Conservation (phyloP, 2,888 invertebrate species). For the Tortricodes alternella region DNA sequence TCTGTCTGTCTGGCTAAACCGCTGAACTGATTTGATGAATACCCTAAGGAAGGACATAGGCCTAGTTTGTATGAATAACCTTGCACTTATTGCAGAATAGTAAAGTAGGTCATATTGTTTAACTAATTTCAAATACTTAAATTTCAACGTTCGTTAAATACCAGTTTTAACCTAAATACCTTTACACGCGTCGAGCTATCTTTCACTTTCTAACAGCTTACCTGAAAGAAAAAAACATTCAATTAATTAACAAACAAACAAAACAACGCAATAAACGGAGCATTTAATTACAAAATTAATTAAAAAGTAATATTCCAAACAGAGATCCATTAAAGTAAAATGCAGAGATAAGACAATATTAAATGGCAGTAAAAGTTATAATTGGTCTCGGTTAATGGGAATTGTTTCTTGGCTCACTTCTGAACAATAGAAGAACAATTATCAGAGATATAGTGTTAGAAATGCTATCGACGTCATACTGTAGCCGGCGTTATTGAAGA, state of each 20-base stretch:
- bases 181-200: not conserved
- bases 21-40: no score
- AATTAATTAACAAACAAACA: conserved; percentile 2
- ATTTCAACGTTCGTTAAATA: no score
- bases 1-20: no score
- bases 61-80: no score
- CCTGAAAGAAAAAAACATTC: conserved; percentile 24
- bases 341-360: conserved; percentile 24
- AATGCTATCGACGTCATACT: not conserved
- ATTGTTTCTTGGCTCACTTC: conserved; percentile 19
- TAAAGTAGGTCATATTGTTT: no score
- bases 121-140: no score
- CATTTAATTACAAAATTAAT: conserved; percentile 26
- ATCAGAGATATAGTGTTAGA: conserved; percentile 11
- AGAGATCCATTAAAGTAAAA: conserved; percentile 20
- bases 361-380: conserved; percentile 28
- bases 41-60: no score
- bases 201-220: conserved; percentile 4
- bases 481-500: not conserved
- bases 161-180: not conserved
- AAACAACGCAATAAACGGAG: not conserved
- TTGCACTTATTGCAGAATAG: no score
- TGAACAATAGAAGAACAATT: conserved; percentile 14
- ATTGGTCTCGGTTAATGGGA: conserved; percentile 28
- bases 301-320: conserved; percentile 26